Base-by-base conservation (phyloP, 2,797 vertebrate genomes). In the Acipenser ruthenus region DNA sequence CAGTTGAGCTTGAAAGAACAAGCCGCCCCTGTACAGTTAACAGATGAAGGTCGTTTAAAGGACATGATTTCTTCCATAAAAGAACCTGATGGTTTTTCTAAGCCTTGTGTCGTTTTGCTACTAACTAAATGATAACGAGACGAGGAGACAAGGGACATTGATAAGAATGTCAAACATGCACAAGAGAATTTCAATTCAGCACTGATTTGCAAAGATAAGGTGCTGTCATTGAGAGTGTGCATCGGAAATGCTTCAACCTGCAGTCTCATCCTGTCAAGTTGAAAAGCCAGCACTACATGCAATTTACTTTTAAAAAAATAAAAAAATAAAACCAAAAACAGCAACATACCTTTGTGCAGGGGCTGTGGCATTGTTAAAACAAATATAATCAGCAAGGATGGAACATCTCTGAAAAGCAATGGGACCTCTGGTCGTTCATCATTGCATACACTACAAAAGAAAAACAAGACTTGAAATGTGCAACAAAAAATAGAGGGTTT, bases 321-420 rank as follows among this genome's bases (percentile, higher is more conserved):
- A 37, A 37, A 5, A 37, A 37, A 37, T 37, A 37, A 37, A 37
- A 37, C 37, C 37, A 37, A 37, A 37, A 37, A 37, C 37, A 50
- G 67, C 15, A 58, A 73, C 62, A 66, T 90, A 98, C 97, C 96
- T 97, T 94, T 98, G 76, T 83, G 88, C 77, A 99, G 83, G 56
- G 96, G 95, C 73, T 99, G 96, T 63, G 96, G 95, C 96, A 98
- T 98, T 67, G 94, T 99, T 84, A 99, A 88, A 74, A 98, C 93
- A 74, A 99, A 98, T 77, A 98, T 94, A 67, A 99, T 94, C 77
- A 99, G 88, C 76, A 98, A 92, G 49, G 96, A 98, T 1, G 92
- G 91, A 75, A 94, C 92, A 64, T 99, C 96, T 85, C 95, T 86
- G 74, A 94, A 99, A 84, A 99, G 91, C 81, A 99, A 88, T 65